Base-by-base conservation (phyloP, 2,797 vertebrate genomes). In the Hydrolagus colliei region DNA sequence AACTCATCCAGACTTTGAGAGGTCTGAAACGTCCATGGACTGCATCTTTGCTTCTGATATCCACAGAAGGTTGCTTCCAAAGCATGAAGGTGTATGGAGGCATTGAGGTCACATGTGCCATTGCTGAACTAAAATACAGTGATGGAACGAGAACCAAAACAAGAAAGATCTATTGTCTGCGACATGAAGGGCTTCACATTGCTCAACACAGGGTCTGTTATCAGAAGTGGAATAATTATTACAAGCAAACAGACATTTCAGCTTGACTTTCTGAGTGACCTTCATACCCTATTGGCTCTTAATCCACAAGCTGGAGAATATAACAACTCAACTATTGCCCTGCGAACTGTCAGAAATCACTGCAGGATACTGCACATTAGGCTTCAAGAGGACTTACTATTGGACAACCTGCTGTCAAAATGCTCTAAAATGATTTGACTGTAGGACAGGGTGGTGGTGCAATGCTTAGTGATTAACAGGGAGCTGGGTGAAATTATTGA, bases 61-160 rank as follows among this genome's bases (percentile, higher is more conserved):
- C 78, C 16, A 18, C n/a, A 32, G 22, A 67, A 14, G 20, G 32
- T 82, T 8, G 27, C 88, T 91, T 89, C 85, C 72, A 87, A 61
- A 87, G 89, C 91, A 92, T 93, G 91, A 93, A 94, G 92, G 92
- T 92, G 92, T 90, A 90, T 87, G 86, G 79, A 87, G 91, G 90
- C 91, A 92, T 91, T 90, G 93, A 93, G 92, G 90, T 91, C 89
- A 87, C 89, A 89, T 88, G 89, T 91, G 89, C 87, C 20, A 86
- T 89, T 90, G 90, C 91, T 92, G 92, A 90, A 92, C 94, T 93
- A 91, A 93, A 93, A 93, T 92, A 90, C 78, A 90, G 76, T 89
- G 89, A 91, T 93, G 92, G 88, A 87, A 91, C 88, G 87, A 88
- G 67, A 82, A 88, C 87, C 89, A 91, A 90, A 87, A 88, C 89